Evolutionary conservation across 2,113 vertebrate genomes (phyloP).

Genomic region (Chlorodrepanis virens): DNA sequence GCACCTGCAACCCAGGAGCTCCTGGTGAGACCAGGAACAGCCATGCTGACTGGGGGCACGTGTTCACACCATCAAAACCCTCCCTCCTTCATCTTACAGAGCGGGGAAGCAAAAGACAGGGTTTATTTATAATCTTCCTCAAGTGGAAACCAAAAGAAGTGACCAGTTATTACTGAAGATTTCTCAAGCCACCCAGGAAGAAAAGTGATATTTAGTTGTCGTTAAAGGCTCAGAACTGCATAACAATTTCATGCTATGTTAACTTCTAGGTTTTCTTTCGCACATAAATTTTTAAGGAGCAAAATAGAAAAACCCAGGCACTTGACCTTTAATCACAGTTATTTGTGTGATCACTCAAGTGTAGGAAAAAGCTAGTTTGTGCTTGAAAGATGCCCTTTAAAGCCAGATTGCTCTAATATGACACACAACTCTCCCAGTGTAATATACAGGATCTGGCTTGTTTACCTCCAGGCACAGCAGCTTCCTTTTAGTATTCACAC

Average conservation of each 20-base stretch:
- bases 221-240: slow-evolving; percentile 32
- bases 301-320: slow-evolving; percentile 58
- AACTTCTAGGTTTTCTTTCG: slow-evolving; percentile 38
- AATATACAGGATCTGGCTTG: background rate
- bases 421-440: slow-evolving; percentile 16
- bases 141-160: background rate
- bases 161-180: background rate
- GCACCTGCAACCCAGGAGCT: background rate
- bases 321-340: slow-evolving; percentile 71
- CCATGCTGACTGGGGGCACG: rapidly evolving
- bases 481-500: background rate
- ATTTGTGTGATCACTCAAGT: slow-evolving; percentile 66
- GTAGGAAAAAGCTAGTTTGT: slow-evolving; percentile 57
- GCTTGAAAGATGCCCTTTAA: slow-evolving; percentile 69
- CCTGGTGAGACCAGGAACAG: rapidly evolving
- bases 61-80: background rate
- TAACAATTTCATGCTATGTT: slow-evolving; percentile 66
- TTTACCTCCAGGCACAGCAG: background rate
- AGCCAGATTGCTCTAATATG: slow-evolving; percentile 57
- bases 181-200: slow-evolving; percentile 40
- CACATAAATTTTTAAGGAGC: slow-evolving; percentile 61
- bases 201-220: slow-evolving; percentile 38
- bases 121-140: slow-evolving; percentile 2
- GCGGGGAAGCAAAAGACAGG: background rate
- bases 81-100: background rate